phyloP scores from a whole-genome alignment of 2,797 vertebrate species.

The Schizopygopsis malacanthus region DNA sequence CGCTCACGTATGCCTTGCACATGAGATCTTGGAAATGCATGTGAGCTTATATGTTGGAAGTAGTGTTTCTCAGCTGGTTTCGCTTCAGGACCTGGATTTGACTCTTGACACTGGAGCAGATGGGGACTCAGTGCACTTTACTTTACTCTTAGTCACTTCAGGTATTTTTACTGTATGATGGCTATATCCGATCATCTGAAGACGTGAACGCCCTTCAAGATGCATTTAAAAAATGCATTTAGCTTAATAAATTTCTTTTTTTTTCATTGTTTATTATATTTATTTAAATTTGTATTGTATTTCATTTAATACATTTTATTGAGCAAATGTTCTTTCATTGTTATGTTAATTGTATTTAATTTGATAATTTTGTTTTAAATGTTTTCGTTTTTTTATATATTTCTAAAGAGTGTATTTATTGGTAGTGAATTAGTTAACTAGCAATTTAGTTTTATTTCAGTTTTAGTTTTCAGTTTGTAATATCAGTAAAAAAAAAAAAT shows the following conservation, averaged over 20 bases:
- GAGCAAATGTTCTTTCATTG: neutral
- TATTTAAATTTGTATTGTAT: too few species aligned
- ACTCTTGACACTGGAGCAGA: neutral
- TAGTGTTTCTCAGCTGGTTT: neutral
- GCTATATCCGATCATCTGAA: neutral
- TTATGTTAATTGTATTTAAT: too few species aligned
- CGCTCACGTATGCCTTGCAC: neutral
- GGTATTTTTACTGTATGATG: neutral
- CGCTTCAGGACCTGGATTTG: neutral
- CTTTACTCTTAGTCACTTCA: neutral
- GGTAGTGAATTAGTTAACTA: neutral
- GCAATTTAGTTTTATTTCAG: neutral
- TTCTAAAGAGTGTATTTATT: neutral
- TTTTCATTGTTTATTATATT: neutral
- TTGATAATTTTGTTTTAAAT: too few species aligned
- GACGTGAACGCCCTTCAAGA: neutral
- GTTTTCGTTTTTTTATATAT: neutral
- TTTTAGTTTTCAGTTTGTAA: neutral
- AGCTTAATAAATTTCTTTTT: neutral
- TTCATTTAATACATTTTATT: neutral
- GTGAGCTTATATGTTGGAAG: neutral
- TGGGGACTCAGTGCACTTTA: neutral
- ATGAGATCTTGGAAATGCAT: neutral
- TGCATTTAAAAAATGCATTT: neutral
- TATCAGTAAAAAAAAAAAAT: neutral